These are phyloP conservation scores for Arge pagana DNA, from an alignment of 2,888 invertebrate species.

Conservation along the genomic window DNA sequence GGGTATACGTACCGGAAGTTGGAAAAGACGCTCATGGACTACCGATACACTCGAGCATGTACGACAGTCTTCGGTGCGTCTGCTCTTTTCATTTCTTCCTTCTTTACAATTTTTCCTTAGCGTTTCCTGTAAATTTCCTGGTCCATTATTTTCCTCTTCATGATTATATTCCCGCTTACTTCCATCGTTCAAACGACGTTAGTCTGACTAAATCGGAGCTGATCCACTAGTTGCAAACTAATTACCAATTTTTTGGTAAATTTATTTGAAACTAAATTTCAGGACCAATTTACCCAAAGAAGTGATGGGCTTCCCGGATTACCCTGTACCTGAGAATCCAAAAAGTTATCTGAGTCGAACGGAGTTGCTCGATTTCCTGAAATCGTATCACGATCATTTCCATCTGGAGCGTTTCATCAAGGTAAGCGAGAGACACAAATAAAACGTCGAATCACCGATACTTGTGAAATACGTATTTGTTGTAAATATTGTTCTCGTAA, in stretches of 20 bases:
- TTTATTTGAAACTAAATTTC: too few relatives aligned
- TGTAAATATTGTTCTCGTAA: neutral
- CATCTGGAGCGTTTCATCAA: constrained; percentile 68
- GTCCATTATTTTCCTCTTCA: neutral
- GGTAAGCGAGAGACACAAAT: constrained; percentile 59
- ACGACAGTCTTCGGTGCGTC: constrained; percentile 80
- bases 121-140: neutral
- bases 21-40: constrained; percentile 78
- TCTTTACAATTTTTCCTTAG: constrained; percentile 1
- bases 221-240: too few relatives aligned
- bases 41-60: constrained; percentile 91
- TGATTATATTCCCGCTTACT: too few relatives aligned
- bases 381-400: constrained; percentile 72
- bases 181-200: too few relatives aligned
- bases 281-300: constrained; percentile 94
- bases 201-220: too few relatives aligned
- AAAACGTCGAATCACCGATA: too few relatives aligned
- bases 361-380: constrained; percentile 75
- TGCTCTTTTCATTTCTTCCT: too few relatives aligned
- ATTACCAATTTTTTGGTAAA: too few relatives aligned
- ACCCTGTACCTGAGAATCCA: constrained; percentile 73
- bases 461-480: too few relatives aligned
- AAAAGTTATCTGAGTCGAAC: constrained; percentile 76
- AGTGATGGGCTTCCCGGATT: constrained; percentile 90
- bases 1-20: constrained; percentile 81